phyloP scores from a whole-genome alignment of 1,140 invertebrate genomes.

The Oreohelix idahoensis region DNA sequence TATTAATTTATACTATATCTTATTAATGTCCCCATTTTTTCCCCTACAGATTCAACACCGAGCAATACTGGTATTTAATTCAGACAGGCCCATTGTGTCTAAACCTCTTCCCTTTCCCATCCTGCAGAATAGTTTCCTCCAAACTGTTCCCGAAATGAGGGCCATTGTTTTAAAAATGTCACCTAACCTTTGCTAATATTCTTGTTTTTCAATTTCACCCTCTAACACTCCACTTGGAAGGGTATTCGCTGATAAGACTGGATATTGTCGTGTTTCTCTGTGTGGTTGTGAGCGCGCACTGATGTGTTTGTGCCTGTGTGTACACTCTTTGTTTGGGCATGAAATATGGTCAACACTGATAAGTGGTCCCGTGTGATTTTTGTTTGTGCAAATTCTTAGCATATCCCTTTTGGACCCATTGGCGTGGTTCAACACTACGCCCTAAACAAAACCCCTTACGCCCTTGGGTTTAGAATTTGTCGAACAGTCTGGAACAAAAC shows the following conservation, averaged over 20 bases:
- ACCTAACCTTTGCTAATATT: no score
- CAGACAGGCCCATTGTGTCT: no score
- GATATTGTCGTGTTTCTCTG: neutral
- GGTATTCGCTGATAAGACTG: neutral
- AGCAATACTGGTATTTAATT: no score
- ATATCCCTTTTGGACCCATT: neutral
- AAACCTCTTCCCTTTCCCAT: neutral
- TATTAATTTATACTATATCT: no score
- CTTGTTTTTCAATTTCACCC: no score
- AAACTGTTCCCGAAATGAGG: no score
- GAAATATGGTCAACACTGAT: constrained; percentile 12
- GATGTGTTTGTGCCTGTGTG: neutral
- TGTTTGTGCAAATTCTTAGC: neutral
- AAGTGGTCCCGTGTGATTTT: constrained; percentile 8
- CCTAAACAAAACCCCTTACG: constrained; percentile 3
- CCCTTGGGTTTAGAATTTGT: neutral
- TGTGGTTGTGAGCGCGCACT: neutral
- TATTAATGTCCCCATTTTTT: no score
- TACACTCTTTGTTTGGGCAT: neutral
- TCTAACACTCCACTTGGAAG: neutral
- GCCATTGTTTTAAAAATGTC: no score
- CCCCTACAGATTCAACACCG: no score
- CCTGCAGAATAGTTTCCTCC: neutral
- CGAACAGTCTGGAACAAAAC: neutral
- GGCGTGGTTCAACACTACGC: neutral